These are phyloP conservation scores for Spodoptera littoralis DNA, from an alignment of 2,888 invertebrate species.

Conservation along the genomic window DNA sequence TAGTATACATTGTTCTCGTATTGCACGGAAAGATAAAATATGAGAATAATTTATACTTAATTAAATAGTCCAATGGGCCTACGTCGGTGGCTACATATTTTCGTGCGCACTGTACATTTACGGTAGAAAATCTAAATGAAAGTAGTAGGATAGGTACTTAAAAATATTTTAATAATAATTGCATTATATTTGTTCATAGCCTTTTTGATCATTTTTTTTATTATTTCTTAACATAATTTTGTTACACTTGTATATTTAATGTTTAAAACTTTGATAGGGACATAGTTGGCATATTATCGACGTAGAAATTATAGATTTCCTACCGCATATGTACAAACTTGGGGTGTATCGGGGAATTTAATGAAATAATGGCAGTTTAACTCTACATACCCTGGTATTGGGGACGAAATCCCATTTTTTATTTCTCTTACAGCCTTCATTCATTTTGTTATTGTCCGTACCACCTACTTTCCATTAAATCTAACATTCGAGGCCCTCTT, in stretches of 20 bases:
- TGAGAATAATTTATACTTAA: no score
- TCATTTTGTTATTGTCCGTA: conserved; percentile 84
- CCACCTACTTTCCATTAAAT: conserved; percentile 63
- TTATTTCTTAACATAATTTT: not conserved
- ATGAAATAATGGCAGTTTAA: conserved; percentile 70
- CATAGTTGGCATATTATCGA: no score
- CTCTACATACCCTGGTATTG: conserved; percentile 85
- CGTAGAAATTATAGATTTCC: conserved; percentile 9
- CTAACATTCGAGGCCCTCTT: conserved; percentile 56
- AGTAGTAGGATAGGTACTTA: conserved; percentile 6
- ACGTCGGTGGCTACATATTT: conserved; percentile 24
- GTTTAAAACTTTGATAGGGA: no score
- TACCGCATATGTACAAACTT: conserved; percentile 23
- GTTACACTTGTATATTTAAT: no score
- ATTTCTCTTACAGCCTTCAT: conserved; percentile 83
- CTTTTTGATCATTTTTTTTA: conserved; percentile 31
- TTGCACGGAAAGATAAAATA: no score
- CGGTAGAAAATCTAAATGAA: conserved; percentile 33
- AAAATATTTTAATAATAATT: conserved; percentile 2
- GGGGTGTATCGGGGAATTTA: conserved; percentile 34
- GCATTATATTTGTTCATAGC: conserved; percentile 6
- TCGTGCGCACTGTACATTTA: conserved; percentile 44
- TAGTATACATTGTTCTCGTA: no score
- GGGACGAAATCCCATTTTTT: conserved; percentile 79
- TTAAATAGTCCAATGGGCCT: no score